Percentiles rank a stretch among this genome's conserved stretches.
Conservation (phyloP, 2,888 invertebrate genomes). For the Pemphredon lugubris region DNA sequence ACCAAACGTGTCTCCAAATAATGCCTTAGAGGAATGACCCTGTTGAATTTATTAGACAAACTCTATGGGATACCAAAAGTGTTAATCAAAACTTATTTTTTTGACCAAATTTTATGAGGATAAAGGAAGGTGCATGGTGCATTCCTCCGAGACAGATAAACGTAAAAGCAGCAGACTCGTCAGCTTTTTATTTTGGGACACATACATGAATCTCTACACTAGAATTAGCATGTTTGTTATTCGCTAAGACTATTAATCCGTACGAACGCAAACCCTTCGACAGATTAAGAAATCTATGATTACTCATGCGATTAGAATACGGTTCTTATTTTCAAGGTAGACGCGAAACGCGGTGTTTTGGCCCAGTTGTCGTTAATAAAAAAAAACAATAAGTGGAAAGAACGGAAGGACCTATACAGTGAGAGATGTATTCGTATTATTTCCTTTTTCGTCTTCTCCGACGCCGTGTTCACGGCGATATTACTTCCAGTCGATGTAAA, state of each 20-base stretch:
- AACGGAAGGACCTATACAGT: constrained; percentile 45
- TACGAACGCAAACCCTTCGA: too few species aligned
- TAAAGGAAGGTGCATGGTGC: constrained; percentile 30
- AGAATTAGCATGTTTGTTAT: too few species aligned
- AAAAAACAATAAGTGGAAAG: constrained; percentile 54
- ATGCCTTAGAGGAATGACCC: constrained; percentile 47
- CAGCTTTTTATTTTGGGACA: background rate
- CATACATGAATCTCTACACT: too few species aligned
- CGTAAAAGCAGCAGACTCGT: background rate
- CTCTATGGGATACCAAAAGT: constrained; percentile 29
- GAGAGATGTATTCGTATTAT: constrained; percentile 46
- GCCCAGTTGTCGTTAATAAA: constrained; percentile 64
- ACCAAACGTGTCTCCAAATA: background rate
- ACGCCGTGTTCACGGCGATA: constrained; percentile 54
- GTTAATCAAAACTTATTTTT: constrained; percentile 51
- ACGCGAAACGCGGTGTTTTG: constrained; percentile 28
- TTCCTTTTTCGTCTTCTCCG: constrained; percentile 57
- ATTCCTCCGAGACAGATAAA: constrained; percentile 42
- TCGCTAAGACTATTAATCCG: too few species aligned
- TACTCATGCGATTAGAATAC: too few species aligned
- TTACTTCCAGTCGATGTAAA: constrained; percentile 55
- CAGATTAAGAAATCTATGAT: too few species aligned
- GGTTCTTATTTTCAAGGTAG: constrained; percentile 6
- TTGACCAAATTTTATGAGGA: constrained; percentile 53
- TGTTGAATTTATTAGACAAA: constrained; percentile 30